Conservation (phyloP, 1,140 invertebrate genomes). For the Varroa destructor region DNA sequence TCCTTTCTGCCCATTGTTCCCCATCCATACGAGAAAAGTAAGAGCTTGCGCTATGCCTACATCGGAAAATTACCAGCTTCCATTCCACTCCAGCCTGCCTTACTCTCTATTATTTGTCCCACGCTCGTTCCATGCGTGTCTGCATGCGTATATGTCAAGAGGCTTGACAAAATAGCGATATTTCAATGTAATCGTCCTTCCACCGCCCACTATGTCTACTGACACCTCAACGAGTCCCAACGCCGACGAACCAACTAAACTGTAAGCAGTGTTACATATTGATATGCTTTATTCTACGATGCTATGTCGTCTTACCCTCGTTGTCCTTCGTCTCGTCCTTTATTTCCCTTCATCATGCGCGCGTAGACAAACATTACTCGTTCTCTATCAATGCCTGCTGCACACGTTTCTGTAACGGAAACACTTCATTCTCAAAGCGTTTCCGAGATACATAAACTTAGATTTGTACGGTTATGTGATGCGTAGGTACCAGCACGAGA, state of each 20-base stretch:
- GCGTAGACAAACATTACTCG: too few relatives aligned
- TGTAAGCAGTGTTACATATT: background rate
- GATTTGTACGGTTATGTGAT: too few relatives aligned
- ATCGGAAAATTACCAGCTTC: background rate
- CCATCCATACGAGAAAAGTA: too few relatives aligned
- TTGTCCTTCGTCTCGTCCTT: too few relatives aligned
- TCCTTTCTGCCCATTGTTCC: too few relatives aligned
- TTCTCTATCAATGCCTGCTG: background rate
- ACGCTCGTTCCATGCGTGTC: too few relatives aligned
- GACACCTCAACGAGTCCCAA: background rate
- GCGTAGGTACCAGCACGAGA: too few relatives aligned
- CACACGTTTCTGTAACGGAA: background rate
- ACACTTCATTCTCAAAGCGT: background rate
- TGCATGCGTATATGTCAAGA: background rate
- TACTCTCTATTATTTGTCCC: background rate
- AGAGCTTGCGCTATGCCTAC: too few relatives aligned
- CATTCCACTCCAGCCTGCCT: background rate
- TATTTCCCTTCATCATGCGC: too few relatives aligned
- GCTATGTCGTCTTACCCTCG: too few relatives aligned
- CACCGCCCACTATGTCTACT: background rate
- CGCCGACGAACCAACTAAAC: background rate
- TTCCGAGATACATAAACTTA: conserved; percentile 26
- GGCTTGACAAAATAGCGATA: conserved; percentile 26
- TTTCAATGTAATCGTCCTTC: conserved; percentile 8
- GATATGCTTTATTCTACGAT: background rate